Evolutionary conservation across 2,888 invertebrate species (phyloP).

Genomic region (Penaeus monodon): DNA sequence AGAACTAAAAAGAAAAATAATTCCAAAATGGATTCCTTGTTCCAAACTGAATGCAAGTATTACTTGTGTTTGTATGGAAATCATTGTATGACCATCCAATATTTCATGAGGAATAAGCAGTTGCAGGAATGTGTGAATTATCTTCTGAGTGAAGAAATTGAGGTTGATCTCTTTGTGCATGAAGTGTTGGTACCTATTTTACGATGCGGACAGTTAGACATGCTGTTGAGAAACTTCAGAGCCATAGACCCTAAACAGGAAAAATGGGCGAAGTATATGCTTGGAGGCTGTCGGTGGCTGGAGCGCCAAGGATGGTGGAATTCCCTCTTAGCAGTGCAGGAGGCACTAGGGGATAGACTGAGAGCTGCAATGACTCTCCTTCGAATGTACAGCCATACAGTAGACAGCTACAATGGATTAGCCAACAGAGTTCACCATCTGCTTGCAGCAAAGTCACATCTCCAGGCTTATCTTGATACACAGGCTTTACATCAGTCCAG

Average conservation of each 20-base stretch:
- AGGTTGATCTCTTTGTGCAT: slow-evolving; percentile 81
- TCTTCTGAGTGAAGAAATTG: slow-evolving; percentile 78
- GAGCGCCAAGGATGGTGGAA: slow-evolving; percentile 79
- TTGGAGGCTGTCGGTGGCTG: slow-evolving; percentile 79
- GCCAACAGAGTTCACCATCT: slow-evolving; percentile 34
- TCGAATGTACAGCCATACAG: slow-evolving; percentile 45
- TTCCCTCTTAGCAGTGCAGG: slow-evolving; percentile 81
- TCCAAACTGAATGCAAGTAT: slow-evolving; percentile 84
- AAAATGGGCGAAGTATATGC: slow-evolving; percentile 78
- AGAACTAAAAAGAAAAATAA: slow-evolving; percentile 26
- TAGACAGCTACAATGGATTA: slow-evolving; percentile 29
- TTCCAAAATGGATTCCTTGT: slow-evolving; percentile 73
- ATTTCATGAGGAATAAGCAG: slow-evolving; percentile 81
- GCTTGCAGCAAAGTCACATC: slow-evolving; percentile 27
- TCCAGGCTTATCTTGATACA: slow-evolving; percentile 49
- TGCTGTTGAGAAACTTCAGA: slow-evolving; percentile 77
- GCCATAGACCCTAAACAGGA: slow-evolving; percentile 78
- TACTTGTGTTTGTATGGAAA: slow-evolving; percentile 86
- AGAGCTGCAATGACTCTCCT: slow-evolving; percentile 61
- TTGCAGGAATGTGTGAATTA: slow-evolving; percentile 79
- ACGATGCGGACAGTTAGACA: slow-evolving; percentile 76
- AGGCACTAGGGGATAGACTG: slow-evolving; percentile 58
- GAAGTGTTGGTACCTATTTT: slow-evolving; percentile 79
- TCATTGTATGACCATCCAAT: slow-evolving; percentile 80
- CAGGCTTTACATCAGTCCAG: slow-evolving; percentile 27